These are phyloP conservation scores for Castor canadensis DNA, from an alignment of 2,113 vertebrate genomes.

Conservation along the genomic window DNA sequence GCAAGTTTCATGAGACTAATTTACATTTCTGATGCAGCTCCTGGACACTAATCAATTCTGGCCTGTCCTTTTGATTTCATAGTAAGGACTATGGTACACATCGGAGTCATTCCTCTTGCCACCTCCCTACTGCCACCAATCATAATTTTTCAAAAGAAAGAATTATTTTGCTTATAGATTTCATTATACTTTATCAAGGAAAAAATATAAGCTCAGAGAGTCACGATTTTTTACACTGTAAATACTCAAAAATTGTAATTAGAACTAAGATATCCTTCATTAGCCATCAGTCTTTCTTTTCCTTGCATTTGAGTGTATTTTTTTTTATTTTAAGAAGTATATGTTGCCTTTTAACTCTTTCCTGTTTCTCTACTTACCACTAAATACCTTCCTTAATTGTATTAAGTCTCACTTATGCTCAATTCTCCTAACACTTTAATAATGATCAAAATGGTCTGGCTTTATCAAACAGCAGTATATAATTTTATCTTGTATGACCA, in stretches of 20 bases:
- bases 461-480: neutral
- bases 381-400: neutral
- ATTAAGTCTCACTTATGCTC: neutral
- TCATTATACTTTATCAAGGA: neutral
- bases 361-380: neutral
- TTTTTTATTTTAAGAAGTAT: neutral
- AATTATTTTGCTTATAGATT: slow-evolving; percentile 13
- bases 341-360: neutral
- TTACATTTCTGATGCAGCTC: neutral
- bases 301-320: neutral
- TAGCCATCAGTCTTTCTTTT: neutral
- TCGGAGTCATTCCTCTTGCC: neutral
- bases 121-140: neutral
- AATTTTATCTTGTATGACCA: neutral
- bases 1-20: neutral
- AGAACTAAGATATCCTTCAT: neutral
- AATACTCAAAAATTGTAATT: neutral
- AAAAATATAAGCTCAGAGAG: neutral
- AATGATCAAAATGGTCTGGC: neutral
- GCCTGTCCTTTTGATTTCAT: neutral
- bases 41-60: neutral
- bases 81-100: neutral
- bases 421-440: neutral
- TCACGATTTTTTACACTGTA: neutral
- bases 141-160: slow-evolving; percentile 4